Evolutionary conservation across 2,797 vertebrate genomes (phyloP).

Genomic region (Manis pentadactyla): DNA sequence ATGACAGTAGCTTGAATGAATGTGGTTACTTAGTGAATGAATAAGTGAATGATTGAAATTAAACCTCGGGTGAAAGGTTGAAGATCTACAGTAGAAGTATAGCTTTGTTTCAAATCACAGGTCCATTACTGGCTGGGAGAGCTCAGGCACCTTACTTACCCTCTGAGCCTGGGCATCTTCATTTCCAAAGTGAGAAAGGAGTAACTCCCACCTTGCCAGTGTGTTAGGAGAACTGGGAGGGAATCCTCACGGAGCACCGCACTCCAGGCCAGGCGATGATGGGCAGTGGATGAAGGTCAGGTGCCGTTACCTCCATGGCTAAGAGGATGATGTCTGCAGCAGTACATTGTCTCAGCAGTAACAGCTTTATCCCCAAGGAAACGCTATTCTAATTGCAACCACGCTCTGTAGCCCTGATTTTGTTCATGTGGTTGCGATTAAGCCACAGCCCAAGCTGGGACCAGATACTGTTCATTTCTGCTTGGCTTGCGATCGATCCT

Average conservation of each 20-base stretch:
- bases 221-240: not conserved
- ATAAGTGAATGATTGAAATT: not conserved
- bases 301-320: not conserved
- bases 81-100: not conserved
- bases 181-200: not conserved
- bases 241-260: not conserved
- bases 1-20: not conserved
- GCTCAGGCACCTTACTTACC: not conserved
- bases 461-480: conserved; percentile 39
- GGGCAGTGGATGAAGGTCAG: not conserved
- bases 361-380: not conserved
- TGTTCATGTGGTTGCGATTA: conserved; percentile 68
- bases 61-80: not conserved
- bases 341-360: not conserved
- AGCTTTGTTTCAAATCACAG: not conserved
- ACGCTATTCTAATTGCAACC: not conserved
- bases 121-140: not conserved
- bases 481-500: conserved; percentile 6
- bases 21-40: not conserved
- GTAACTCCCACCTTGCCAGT: not conserved
- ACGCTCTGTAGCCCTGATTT: not conserved
- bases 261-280: not conserved
- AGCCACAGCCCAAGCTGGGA: conserved; percentile 34
- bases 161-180: not conserved
- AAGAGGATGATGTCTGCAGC: not conserved